Evolutionary conservation across 2,113 vertebrate species (phyloP), one percentile per base, ranked within the genome.

Genomic region (Mastomys natalensis): DNA sequence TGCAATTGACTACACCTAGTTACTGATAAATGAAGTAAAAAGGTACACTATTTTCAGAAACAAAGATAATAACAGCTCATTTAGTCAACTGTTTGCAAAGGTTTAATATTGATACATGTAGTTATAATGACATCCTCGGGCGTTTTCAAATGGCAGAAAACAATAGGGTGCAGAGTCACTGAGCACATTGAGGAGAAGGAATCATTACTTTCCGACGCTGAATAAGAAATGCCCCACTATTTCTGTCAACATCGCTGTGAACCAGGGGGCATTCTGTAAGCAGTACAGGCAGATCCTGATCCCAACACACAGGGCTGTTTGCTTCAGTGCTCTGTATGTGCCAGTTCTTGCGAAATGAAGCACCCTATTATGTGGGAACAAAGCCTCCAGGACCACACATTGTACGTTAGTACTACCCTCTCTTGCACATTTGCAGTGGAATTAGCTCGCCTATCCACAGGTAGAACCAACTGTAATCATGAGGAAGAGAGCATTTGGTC

Each of bases 1-100:
- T 98, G 98, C 98, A 99, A 99, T 98, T 96, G 98, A 99, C 98
- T 98, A 98, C 97, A 98, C 98, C 99, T 99, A 98, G 98, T 98
- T 99, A 99, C 98, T 98, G 98, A 99, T 98, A 98, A 99, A 99
- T 98, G 98, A 98, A 99, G 98, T 98, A 97, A 97, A 97, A 98
- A 98, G 84, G 98, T 98, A 96, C 89, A 95, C 98, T 97, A 94
- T 98, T 99, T 98, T 98, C 98, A 98, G 98, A 98, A 98, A 98
- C 98, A 98, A 98, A 98, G 98, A 98, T 98, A 98, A 98, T 98
- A 99, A 98, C 98, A 97, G 98, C 98, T 99, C 98, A 97, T 99
- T 98, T 98, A 98, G 98, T 98, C 70, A 90, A 98, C 98, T 98
- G 98, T 98, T 98, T 98, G 98, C 97, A 98, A 98, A 98, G 98